Percentiles rank a stretch among this genome's conserved stretches.
Evolutionary conservation across 1,140 invertebrate genomes (phyloP).

Genomic region (Coelopa frigida): DNA sequence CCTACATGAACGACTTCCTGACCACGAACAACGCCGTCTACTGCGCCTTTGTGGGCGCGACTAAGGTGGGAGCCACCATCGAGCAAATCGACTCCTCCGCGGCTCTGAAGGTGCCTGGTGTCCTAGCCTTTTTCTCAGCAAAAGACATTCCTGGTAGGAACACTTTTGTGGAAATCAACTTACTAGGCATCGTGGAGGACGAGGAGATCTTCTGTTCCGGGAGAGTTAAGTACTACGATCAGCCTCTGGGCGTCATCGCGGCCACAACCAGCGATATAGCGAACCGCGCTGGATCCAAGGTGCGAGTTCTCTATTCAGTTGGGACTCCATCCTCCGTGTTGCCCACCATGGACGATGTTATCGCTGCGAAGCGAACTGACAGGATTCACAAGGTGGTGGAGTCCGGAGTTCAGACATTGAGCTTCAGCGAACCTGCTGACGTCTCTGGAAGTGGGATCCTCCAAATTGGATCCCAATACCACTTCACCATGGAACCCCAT

Average conservation of each 20-base stretch:
- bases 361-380: conserved; percentile 31
- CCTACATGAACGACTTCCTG: conserved; percentile 60
- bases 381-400: conserved; percentile 12
- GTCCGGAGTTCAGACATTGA: conserved; percentile 12
- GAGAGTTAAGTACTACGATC: conserved; percentile 57
- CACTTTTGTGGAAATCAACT: conserved; percentile 42
- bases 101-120: conserved; percentile 57
- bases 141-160: conserved; percentile 72
- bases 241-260: conserved; percentile 64
- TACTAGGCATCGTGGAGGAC: conserved; percentile 20
- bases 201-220: conserved; percentile 50
- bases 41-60: conserved; percentile 57
- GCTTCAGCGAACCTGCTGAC: conserved; percentile 18
- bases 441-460: conserved; percentile 29
- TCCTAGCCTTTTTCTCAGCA: conserved; percentile 61
- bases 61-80: conserved; percentile 51
- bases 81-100: conserved; percentile 53
- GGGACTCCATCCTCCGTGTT: conserved; percentile 15
- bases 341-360: conserved; percentile 56
- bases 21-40: conserved; percentile 51
- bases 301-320: conserved; percentile 59
- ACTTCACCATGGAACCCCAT: conserved; percentile 61
- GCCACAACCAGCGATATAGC: conserved; percentile 55
- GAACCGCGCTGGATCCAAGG: conserved; percentile 53
- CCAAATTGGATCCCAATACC: conserved; percentile 37